These are phyloP conservation scores for Monopis laevigella DNA, from an alignment of 2,888 invertebrate genomes.

Conservation along the genomic window DNA sequence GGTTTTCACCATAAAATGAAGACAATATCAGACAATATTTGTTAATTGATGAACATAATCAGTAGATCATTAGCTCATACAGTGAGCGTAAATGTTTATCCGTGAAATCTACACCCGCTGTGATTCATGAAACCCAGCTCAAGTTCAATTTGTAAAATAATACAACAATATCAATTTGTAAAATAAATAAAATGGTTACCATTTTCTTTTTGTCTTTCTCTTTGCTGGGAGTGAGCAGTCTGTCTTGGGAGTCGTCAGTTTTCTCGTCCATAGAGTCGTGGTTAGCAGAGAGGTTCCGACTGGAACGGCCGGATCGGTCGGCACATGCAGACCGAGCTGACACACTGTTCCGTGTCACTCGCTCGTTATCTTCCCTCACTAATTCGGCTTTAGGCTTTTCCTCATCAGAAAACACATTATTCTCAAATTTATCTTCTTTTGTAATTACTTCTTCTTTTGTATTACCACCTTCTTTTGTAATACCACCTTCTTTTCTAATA, in stretches of 20 bases:
- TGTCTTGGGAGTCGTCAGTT: constrained; percentile 60
- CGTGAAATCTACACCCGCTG: too few species aligned
- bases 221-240: constrained; percentile 33
- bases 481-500: constrained; percentile 19
- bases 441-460: constrained; percentile 14
- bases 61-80: too few species aligned
- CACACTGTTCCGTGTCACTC: constrained; percentile 26
- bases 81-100: too few species aligned
- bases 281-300: constrained; percentile 35
- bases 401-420: too few species aligned
- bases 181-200: constrained; percentile 33
- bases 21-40: too few species aligned
- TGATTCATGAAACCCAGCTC: too few species aligned
- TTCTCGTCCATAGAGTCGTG: constrained; percentile 59
- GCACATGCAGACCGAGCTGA: constrained; percentile 53
- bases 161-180: neutral
- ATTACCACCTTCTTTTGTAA: constrained; percentile 24
- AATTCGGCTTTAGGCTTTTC: constrained; percentile 24
- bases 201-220: constrained; percentile 60
- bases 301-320: constrained; percentile 51
- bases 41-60: too few species aligned
- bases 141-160: too few species aligned
- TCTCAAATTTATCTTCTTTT: constrained; percentile 19
- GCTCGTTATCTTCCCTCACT: constrained; percentile 17
- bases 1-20: too few species aligned